Conservation (phyloP, 2,797 vertebrate genomes). For the Fratercula arctica region DNA sequence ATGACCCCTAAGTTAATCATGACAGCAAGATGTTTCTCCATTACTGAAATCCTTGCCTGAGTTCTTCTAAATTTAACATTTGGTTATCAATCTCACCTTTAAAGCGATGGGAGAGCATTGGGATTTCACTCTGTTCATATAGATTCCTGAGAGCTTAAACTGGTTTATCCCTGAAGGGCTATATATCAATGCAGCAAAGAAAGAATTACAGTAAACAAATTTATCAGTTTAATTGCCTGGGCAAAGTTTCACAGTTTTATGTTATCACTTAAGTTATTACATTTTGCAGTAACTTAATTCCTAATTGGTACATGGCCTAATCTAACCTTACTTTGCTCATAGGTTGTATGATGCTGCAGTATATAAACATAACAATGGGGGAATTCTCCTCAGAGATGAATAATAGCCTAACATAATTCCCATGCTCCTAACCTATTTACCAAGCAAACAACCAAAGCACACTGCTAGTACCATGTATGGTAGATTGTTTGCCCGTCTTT, state of each 20-base stretch:
- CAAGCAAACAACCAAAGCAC: background rate
- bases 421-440: background rate
- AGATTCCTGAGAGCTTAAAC: background rate
- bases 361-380: background rate
- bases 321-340: background rate
- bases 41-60: background rate
- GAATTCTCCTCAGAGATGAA: background rate
- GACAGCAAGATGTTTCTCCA: background rate
- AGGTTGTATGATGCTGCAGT: background rate
- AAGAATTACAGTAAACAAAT: background rate
- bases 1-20: background rate
- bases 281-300: background rate
- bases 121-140: background rate
- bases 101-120: background rate
- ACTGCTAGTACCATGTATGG: background rate
- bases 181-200: background rate
- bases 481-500: background rate
- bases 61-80: background rate
- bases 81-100: background rate
- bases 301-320: background rate
- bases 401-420: background rate
- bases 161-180: background rate
- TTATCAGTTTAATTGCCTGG: background rate
- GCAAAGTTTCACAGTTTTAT: background rate
- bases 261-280: background rate